Evolutionary conservation across 2,797 vertebrate genomes (phyloP).

Genomic region (Miichthys miiuy): DNA sequence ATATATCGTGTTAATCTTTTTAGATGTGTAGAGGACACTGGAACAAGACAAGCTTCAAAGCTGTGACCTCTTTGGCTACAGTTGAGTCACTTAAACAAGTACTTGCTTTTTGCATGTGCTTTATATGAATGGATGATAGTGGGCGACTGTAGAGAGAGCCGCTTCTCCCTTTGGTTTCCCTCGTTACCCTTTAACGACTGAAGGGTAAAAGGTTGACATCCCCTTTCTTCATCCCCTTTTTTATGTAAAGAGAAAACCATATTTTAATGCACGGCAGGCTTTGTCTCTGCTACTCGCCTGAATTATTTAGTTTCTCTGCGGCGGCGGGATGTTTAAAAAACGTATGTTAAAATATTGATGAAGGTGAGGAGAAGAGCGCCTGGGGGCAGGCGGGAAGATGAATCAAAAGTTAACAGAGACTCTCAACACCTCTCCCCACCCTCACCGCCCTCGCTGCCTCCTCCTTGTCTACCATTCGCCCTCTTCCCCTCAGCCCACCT

Average conservation of each 20-base stretch:
- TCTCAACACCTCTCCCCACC: conserved; percentile 50
- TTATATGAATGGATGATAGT: conserved; percentile 19
- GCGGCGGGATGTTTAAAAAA: conserved; percentile 85
- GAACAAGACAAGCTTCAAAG: conserved; percentile 2
- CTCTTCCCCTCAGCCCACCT: conserved; percentile 53
- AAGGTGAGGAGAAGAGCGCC: conserved; percentile 83
- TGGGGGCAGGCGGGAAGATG: conserved; percentile 78
- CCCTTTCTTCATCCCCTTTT: conserved; percentile 37
- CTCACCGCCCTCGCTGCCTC: conserved; percentile 27
- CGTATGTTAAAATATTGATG: conserved; percentile 88
- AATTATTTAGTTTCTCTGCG: conserved; percentile 86
- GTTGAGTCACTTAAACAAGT: conserved; percentile 1
- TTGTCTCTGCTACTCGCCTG: conserved; percentile 70
- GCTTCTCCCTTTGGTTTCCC: conserved; percentile 24
- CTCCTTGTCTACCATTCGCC: conserved; percentile 46
- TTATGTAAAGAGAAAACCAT: conserved; percentile 61
- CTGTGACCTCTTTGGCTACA: not conserved
- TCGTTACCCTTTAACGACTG: conserved; percentile 49
- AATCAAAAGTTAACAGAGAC: conserved; percentile 79
- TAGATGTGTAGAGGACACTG: not conserved
- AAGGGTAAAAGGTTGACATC: conserved; percentile 68
- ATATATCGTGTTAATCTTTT: not conserved
- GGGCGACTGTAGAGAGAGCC: conserved; percentile 7
- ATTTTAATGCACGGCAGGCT: conserved; percentile 75
- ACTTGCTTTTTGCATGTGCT: not conserved